A percentile compares a stretch with the other conserved stretches of the same genome.
phyloP scores from a whole-genome alignment of 2,797 vertebrate genomes.

The Artibeus jamaicensis region DNA sequence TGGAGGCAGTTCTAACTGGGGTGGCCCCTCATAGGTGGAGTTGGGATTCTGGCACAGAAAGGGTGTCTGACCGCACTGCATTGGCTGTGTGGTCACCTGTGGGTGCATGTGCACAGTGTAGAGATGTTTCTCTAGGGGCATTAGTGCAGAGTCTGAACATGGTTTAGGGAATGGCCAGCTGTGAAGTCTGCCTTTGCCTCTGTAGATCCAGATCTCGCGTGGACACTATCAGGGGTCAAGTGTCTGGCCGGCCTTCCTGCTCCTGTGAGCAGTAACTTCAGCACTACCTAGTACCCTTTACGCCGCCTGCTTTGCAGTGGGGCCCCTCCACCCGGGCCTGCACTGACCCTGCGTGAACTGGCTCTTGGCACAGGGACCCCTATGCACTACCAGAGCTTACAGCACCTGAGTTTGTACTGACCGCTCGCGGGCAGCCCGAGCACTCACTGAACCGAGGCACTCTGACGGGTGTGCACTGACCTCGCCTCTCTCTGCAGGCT shows the following conservation, averaged over 20 bases:
- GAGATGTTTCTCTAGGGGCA: background rate
- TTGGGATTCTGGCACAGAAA: background rate
- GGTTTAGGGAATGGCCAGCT: background rate
- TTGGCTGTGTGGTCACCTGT: background rate
- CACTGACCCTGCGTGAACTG: no score
- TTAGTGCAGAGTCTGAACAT: background rate
- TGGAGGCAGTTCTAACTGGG: background rate
- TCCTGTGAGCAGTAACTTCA: no score
- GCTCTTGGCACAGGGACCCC: background rate
- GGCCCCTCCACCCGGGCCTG: background rate
- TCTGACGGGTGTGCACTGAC: background rate
- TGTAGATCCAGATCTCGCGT: background rate
- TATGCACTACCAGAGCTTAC: no score
- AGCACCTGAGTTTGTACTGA: no score
- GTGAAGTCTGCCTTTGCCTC: background rate
- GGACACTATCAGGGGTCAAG: no score
- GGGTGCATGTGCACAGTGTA: no score
- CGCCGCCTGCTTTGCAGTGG: background rate
- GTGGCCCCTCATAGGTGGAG: background rate
- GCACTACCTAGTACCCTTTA: background rate
- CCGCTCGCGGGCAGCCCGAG: no score
- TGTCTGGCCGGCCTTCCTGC: rapidly evolving
- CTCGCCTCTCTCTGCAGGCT: constrained; percentile 83
- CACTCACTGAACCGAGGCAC: background rate
- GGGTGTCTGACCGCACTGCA: no score